A percentile compares a stretch with the other conserved stretches of the same genome.
Evolutionary conservation across 2,888 invertebrate genomes (phyloP).

Genomic region (Spodoptera picta): DNA sequence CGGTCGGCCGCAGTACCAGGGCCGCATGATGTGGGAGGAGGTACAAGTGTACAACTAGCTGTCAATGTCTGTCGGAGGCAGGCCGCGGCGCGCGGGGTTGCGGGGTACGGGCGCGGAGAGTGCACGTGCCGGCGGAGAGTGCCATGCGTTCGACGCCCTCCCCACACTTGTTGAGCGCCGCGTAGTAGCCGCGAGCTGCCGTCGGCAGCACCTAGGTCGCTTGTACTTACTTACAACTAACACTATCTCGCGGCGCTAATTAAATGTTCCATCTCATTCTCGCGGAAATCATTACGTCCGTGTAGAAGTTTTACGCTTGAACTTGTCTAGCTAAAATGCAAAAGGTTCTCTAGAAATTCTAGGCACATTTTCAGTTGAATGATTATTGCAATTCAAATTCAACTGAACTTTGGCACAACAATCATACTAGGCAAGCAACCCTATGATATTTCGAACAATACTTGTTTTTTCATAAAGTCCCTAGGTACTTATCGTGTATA

Average conservation of each 20-base stretch:
- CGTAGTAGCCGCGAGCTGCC: constrained; percentile 59
- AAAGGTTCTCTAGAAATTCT: constrained; percentile 2
- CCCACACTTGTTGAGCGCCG: constrained; percentile 84
- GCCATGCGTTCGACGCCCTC: constrained; percentile 80
- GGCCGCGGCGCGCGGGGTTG: constrained; percentile 53
- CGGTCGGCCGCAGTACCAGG: constrained; percentile 79
- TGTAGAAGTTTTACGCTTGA: constrained; percentile 63
- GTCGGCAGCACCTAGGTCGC: constrained; percentile 65
- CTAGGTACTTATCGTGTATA: neutral
- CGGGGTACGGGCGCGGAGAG: constrained; percentile 58
- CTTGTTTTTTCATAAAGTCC: too few relatives aligned
- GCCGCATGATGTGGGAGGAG: constrained; percentile 70
- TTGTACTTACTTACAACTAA: constrained; percentile 51
- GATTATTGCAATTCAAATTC: neutral
- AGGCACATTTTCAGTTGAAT: too few relatives aligned
- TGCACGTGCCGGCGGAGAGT: constrained; percentile 85
- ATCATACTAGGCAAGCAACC: too few relatives aligned
- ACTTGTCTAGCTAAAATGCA: constrained; percentile 41
- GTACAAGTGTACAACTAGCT: constrained; percentile 65
- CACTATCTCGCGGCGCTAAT: constrained; percentile 53
- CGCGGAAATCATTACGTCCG: constrained; percentile 53
- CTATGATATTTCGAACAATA: too few relatives aligned
- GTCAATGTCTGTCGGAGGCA: constrained; percentile 65
- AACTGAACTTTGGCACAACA: neutral
- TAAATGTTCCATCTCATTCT: constrained; percentile 66